Base-by-base conservation (phyloP, 2,888 invertebrate species). In the Darwinula stevensoni region DNA sequence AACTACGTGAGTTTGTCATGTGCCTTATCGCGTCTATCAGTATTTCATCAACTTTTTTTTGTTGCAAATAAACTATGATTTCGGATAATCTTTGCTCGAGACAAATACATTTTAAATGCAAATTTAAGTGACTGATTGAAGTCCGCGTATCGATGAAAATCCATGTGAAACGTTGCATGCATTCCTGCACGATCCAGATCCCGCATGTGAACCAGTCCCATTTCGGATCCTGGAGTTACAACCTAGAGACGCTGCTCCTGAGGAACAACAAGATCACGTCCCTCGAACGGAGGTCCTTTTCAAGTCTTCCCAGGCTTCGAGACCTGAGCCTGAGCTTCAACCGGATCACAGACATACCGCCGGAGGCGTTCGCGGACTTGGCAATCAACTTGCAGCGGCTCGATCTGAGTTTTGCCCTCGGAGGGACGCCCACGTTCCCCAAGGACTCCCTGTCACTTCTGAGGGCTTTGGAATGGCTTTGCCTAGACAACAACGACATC, bases 251-350 rank as follows among this genome's bases (percentile, higher is more conserved):
- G 40, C 59, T 82, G 37, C 61, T 78, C 41, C 56, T 82, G 42
- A 62, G 72, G 38, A 80, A 78, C 53, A 82, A 82, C 49, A 65
- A 71, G 48, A 65, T 82, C 40, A 68, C 70, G 18, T 66, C 51
- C 34, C 43, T 61, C 5, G 64, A 63, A 45, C 58, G 63, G 39
- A 64, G 65, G 43, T 63, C 71, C 39, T 73, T 80, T 49, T 59
- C 62, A 36, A 66, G 67, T 27, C 60, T 72, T 32, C 64, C 64
- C 39, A 64, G 70, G 40, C 60, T 88, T 40, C 70, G 71, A 44
- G 82, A 84, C 52, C 63, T 88, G 39, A 76, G 75, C 53, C 56
- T 88, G 39, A 82, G 82, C 47, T 80, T 84, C 52, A 88, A 88
- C 52, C 70, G 74, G 45, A 62, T 88, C 38, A 65, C 67, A 42